Evolutionary conservation across 2,888 invertebrate genomes (phyloP), one percentile per base, ranked within the genome.

Genomic region (Troides aeacus): DNA sequence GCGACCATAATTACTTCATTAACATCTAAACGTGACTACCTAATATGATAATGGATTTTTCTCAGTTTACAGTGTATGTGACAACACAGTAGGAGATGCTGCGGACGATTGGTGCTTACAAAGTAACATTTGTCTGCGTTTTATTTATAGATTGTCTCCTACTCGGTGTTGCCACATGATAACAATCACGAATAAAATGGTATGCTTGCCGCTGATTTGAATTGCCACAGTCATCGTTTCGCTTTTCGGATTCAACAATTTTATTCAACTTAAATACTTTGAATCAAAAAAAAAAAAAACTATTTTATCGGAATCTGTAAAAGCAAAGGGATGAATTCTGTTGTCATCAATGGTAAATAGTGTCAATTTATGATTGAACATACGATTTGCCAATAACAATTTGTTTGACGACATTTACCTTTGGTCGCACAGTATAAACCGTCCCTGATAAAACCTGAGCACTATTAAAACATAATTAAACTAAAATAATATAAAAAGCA

Each of bases 141-240:
- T 46, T 67, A 68, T 72, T 68, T n/a, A 18, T 67, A 66, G 59
- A 36, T 60, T 86, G 1, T 39, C 46, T 91, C 83, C 90, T 92
- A 90, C 89, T 92, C 78, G 72, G 84, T 89, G 87, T 82, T 92
- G 92, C 92, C 92, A 86, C 85, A 84, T 73, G 83, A 84, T 79
- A 72, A 75, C 6, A 78, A 75, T 77, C 84, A 84, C 15, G 46
- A 46, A 88, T 92, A 46, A 92, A 88, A 88, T 78, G 91, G 90
- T 87, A 89, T 83, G 82, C 89, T 87, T 82, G 91, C 85, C 92
- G 92, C 87, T 91, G 92, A 90, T 92, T 90, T 92, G 92, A 90
- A 80, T 84, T 90, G 89, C 90, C 92, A 92, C 92, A 83, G 74
- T 83, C 90, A 88, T 88, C 87, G 77, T 87, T 85, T 87, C 89